Conservation (phyloP, 2,113 vertebrate genomes). For the Cyprinodon variegatus region DNA sequence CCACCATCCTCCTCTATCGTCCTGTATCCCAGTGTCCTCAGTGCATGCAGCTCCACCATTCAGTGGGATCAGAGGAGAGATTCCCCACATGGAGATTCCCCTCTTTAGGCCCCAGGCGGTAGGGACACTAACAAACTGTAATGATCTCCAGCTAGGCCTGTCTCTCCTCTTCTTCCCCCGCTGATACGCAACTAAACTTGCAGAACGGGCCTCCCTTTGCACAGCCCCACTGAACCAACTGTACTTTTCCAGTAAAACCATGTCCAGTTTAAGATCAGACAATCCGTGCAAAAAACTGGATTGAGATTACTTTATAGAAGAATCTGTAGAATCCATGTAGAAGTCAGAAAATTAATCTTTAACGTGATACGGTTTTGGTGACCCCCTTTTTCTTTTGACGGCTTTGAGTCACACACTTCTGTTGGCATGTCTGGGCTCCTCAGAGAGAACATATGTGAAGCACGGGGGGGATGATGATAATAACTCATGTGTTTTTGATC, state of each 20-base stretch:
- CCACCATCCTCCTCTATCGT: constrained; percentile 5
- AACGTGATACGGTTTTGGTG: constrained; percentile 22
- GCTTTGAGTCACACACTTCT: constrained; percentile 72
- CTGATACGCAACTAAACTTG: constrained; percentile 48
- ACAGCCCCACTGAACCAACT: constrained; percentile 21
- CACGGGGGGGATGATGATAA: constrained; percentile 75
- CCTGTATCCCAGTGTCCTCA: constrained; percentile 12
- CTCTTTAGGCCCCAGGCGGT: constrained; percentile 49
- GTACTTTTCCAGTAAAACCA: constrained; percentile 19
- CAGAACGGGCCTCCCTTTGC: constrained; percentile 23
- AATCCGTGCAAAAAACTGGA: background rate
- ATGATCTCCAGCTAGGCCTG: constrained; percentile 70
- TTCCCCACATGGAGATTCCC: constrained; percentile 56
- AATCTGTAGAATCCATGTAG: constrained; percentile 15
- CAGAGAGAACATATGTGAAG: constrained; percentile 84
- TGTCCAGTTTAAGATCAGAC: constrained; percentile 26
- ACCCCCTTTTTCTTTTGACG: constrained; percentile 32
- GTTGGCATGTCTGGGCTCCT: constrained; percentile 77
- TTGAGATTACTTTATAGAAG: background rate
- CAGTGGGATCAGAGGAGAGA: constrained; percentile 54
- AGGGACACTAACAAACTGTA: constrained; percentile 72
- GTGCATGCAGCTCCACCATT: constrained; percentile 34
- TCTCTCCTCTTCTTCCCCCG: constrained; percentile 60
- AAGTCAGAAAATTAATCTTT: constrained; percentile 32
- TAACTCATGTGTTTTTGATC: constrained; percentile 81